Evolutionary conservation across 2,888 invertebrate species (phyloP).

Genomic region (Deilephila elpenor): DNA sequence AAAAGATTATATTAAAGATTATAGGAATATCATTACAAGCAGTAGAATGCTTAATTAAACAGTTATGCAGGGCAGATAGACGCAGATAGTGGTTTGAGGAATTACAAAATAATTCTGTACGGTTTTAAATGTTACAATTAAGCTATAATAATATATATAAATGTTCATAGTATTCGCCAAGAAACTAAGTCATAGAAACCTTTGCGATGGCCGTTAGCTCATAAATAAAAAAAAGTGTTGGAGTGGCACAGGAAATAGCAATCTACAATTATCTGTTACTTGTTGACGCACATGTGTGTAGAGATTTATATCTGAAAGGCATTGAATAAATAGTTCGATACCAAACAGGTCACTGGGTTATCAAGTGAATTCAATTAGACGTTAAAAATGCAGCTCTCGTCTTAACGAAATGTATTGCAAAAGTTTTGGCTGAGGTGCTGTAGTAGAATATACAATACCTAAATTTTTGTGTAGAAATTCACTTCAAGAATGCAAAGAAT

Average conservation of each 20-base stretch:
- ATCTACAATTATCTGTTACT: conserved; percentile 68
- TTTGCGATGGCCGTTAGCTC: conserved; percentile 56
- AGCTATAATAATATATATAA: neutral
- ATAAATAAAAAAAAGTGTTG: conserved; percentile 66
- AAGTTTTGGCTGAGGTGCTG: neutral
- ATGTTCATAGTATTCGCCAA: neutral
- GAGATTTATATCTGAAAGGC: conserved; percentile 62
- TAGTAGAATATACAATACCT: neutral
- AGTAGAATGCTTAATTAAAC: too few species aligned
- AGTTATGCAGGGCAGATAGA: too few species aligned
- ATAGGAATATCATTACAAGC: too few species aligned
- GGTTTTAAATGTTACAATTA: too few species aligned
- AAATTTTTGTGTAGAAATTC: neutral
- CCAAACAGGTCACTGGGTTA: conserved; percentile 52
- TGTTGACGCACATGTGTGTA: conserved; percentile 51
- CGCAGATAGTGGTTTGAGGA: too few species aligned
- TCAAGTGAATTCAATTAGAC: conserved; percentile 48
- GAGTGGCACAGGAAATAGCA: conserved; percentile 78
- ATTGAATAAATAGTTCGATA: conserved; percentile 43
- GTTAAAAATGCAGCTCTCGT: conserved; percentile 42
- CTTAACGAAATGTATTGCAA: conserved; percentile 26
- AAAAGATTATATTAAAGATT: too few species aligned
- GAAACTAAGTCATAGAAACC: conserved; percentile 31
- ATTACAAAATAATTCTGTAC: too few species aligned
- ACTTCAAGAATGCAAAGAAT: neutral